phyloP scores from a whole-genome alignment of 2,888 invertebrate genomes.

The Watsonalla binaria region DNA sequence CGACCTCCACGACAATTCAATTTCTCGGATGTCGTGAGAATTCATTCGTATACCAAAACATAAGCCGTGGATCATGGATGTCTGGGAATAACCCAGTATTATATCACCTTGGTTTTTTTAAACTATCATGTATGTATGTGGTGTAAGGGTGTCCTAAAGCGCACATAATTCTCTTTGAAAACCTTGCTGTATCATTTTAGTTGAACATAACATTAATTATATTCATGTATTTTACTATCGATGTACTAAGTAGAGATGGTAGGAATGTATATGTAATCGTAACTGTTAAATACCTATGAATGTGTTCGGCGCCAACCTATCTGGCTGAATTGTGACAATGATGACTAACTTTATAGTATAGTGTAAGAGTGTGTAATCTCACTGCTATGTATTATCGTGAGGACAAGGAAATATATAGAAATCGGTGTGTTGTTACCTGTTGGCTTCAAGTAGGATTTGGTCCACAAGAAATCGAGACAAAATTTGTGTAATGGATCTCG shows the following conservation, averaged over 20 bases:
- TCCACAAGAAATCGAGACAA: conserved; percentile 35
- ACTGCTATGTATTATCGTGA: not conserved
- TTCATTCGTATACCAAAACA: too few relatives aligned
- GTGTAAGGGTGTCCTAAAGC: too few relatives aligned
- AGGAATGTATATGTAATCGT: too few relatives aligned
- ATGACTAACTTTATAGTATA: not conserved
- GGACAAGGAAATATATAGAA: not conserved
- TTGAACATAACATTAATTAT: too few relatives aligned
- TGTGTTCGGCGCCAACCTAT: not conserved
- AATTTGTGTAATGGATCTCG: conserved; percentile 54
- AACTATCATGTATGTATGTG: too few relatives aligned
- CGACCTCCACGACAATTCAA: too few relatives aligned
- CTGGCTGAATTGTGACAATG: not conserved
- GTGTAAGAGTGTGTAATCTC: not conserved
- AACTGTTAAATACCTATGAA: not conserved
- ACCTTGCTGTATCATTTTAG: too few relatives aligned
- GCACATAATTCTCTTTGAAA: too few relatives aligned
- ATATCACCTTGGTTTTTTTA: too few relatives aligned
- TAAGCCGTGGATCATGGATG: too few relatives aligned
- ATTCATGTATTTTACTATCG: not conserved
- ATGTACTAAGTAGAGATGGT: not conserved
- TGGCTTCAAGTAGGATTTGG: conserved; percentile 21
- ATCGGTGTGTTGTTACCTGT: not conserved
- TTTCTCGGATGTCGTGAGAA: too few relatives aligned
- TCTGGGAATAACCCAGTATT: too few relatives aligned